Evolutionary conservation across 2,888 invertebrate genomes (phyloP), one percentile per base, ranked within the genome.

Genomic region (Athalia cordata): DNA sequence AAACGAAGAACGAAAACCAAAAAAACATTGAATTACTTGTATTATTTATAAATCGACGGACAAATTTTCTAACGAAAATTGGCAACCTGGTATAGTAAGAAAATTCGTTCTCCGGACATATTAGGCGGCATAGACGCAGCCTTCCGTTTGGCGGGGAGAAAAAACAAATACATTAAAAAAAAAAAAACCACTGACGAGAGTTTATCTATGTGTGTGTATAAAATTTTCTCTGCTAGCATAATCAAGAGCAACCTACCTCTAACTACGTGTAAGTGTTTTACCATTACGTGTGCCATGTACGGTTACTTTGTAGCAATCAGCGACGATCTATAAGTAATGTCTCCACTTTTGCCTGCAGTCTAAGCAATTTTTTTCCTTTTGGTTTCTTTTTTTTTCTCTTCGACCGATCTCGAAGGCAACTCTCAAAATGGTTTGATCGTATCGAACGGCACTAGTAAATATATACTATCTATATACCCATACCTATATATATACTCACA

Each of bases 371-470:
- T 5, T 11, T 57, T 49, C 29, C 29, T 45, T 45, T 7, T 11
- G 3, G 0, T 11, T 57, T 49, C 29, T 13, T 45, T 45, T 29
- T 52, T 72, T 72, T 72, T 72, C 57, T 45, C 59, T 5, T 43
- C 68, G 43, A 68, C 50, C 68, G 68, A 52, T 68, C 11, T 55
- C 11, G 52, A 68, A 55, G 68, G 55, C 68, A 29, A 29, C 29
- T 29, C 29, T 68, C 52, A 68, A 68, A 50, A 68, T 68, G 43
- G 52, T 55, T 43, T 29, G 68, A 29, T 65, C 59, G 72, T 61
- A 72, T 72, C 59, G 59, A 61, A 13, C 62, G 4, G 72, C 29
- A 29, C 29, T 29, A 29, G 29, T 29, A 29, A 29, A 29, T 29
- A 29, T 29, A 29, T 29, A 29, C 29, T 29, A 29, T 29, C 29